Percentiles rank a stretch among this genome's conserved stretches.
These are phyloP conservation scores for Congeria kusceri DNA, from an alignment of 2,888 invertebrate species.

Conservation along the genomic window DNA sequence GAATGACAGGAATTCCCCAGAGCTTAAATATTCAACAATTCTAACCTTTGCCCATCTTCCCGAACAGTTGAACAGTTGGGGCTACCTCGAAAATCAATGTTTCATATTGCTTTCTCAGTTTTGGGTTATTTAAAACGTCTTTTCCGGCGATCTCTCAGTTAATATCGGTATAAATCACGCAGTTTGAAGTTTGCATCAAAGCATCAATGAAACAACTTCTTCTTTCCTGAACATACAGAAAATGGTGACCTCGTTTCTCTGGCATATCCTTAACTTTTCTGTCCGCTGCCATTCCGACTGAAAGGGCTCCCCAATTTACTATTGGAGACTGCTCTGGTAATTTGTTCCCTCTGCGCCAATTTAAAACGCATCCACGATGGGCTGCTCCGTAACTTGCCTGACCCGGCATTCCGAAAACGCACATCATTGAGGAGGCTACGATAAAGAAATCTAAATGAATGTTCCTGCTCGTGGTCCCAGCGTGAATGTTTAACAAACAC, in stretches of 20 bases:
- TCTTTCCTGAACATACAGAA: too few relatives aligned
- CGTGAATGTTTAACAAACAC: slow-evolving; percentile 76
- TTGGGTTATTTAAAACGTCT: too few relatives aligned
- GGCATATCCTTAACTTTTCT: slow-evolving; percentile 39
- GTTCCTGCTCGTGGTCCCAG: slow-evolving; percentile 36
- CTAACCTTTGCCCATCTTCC: too few relatives aligned
- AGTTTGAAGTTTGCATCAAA: too few relatives aligned
- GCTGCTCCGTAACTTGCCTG: slow-evolving; percentile 77
- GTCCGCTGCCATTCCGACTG: slow-evolving; percentile 67
- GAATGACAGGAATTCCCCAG: too few relatives aligned
- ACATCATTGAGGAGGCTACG: slow-evolving; percentile 74
- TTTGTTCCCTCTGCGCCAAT: slow-evolving; percentile 64
- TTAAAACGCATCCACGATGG: slow-evolving; percentile 74
- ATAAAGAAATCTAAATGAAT: slow-evolving; percentile 74
- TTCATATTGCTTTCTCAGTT: too few relatives aligned
- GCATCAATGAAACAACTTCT: too few relatives aligned
- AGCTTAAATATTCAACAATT: too few relatives aligned
- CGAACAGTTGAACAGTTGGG: too few relatives aligned
- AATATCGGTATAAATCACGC: too few relatives aligned
- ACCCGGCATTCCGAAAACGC: slow-evolving; percentile 72
- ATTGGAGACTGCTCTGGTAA: slow-evolving; percentile 67
- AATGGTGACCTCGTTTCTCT: slow-evolving; percentile 24
- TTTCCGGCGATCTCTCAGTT: too few relatives aligned
- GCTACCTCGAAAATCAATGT: too few relatives aligned
- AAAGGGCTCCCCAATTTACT: slow-evolving; percentile 79